Evolutionary conservation across 2,113 vertebrate species (phyloP).

Genomic region (Tetrao urogallus): DNA sequence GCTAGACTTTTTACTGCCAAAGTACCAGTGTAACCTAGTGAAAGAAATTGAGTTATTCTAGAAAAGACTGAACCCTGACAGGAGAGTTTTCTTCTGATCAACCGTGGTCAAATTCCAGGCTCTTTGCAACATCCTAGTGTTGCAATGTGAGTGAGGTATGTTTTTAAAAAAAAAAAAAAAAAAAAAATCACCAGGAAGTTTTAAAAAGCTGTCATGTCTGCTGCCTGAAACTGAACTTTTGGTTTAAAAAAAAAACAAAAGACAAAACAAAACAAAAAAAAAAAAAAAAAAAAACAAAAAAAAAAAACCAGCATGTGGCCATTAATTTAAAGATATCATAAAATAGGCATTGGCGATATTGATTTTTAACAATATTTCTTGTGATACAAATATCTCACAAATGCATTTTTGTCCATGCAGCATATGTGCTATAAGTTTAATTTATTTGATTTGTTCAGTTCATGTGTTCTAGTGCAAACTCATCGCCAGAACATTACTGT

Average conservation of each 20-base stretch:
- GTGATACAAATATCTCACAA: not conserved
- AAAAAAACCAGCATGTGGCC: not conserved
- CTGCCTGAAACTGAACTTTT: not conserved
- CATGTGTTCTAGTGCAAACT: not conserved
- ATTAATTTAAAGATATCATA: not conserved
- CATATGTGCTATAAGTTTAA: not conserved
- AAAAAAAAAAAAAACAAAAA: not conserved
- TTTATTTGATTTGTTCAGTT: not conserved
- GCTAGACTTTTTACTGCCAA: not conserved
- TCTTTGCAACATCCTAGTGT: not conserved
- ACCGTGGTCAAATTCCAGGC: not conserved
- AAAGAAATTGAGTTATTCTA: not conserved
- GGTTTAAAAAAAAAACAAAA: not conserved
- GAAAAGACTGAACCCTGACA: not conserved
- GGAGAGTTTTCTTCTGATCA: not conserved
- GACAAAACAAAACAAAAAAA: too few species aligned
- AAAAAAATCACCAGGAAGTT: not conserved
- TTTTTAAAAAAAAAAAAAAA: not conserved
- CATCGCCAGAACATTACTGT: rapidly evolving
- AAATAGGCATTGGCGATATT: rapidly evolving
- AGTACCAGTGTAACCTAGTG: not conserved
- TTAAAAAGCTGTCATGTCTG: not conserved
- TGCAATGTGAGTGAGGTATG: not conserved
- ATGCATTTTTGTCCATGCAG: not conserved
- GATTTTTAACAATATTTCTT: not conserved